phyloP scores from a whole-genome alignment of 2,113 vertebrate genomes.

The Coracopsis vasa region DNA sequence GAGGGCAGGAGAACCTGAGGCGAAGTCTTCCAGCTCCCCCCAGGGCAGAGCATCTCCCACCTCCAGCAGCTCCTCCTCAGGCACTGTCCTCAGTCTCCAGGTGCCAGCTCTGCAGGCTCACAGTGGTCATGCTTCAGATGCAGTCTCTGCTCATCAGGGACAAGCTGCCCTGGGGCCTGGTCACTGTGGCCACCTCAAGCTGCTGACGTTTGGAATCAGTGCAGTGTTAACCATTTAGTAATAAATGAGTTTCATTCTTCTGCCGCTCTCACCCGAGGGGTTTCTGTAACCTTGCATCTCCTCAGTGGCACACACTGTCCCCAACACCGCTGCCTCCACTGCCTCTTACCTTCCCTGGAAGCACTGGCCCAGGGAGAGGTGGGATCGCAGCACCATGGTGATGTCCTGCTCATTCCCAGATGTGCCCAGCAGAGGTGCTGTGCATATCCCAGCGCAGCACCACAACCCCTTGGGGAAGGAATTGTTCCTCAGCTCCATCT shows the following conservation, averaged over 20 bases:
- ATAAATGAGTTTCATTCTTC: neutral
- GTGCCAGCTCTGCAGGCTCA: neutral
- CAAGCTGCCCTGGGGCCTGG: neutral
- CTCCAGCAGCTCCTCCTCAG: neutral
- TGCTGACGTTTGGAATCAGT: neutral
- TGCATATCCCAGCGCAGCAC: neutral
- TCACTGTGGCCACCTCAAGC: neutral
- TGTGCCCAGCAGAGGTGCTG: neutral
- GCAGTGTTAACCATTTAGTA: neutral
- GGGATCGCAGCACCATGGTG: too few species aligned
- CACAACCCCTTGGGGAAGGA: neutral
- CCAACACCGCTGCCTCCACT: neutral
- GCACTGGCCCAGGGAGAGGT: neutral
- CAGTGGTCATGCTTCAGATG: neutral
- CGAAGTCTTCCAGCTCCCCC: neutral
- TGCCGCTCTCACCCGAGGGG: neutral
- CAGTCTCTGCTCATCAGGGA: neutral
- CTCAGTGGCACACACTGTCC: neutral
- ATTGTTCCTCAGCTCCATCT: neutral
- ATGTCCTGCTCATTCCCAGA: neutral
- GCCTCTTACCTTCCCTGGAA: neutral
- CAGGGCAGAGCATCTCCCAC: neutral
- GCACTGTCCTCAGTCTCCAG: too few species aligned
- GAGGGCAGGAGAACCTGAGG: neutral
- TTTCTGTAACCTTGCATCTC: neutral